phyloP scores from a whole-genome alignment of 1,140 invertebrate species.

The Lepidurus arcticus region DNA sequence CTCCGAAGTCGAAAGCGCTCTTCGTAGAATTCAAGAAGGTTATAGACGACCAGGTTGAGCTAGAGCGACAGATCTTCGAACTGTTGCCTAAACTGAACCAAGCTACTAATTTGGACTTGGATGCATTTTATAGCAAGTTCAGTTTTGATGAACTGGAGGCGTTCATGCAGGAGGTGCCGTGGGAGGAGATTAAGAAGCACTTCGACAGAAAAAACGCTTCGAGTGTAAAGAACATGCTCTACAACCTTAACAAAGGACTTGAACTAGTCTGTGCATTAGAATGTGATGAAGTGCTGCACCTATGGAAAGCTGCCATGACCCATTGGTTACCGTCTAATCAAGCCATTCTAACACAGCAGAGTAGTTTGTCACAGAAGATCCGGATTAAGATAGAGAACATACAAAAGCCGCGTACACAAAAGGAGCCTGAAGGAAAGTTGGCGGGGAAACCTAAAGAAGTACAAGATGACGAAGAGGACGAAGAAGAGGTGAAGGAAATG shows the following conservation, averaged over 20 bases:
- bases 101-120: not conserved
- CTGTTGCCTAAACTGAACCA: not conserved
- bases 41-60: not conserved
- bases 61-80: not conserved
- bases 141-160: slow-evolving; percentile 12
- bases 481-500: slow-evolving; percentile 2
- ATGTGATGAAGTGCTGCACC: too few relatives aligned
- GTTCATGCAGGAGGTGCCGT: not conserved
- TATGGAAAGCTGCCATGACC: too few relatives aligned
- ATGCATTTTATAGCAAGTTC: not conserved
- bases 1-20: not conserved
- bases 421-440: not conserved
- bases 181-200: not conserved
- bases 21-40: slow-evolving; percentile 17
- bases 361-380: not conserved
- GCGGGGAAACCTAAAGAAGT: not conserved
- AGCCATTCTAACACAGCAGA: not conserved
- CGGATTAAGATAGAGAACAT: not conserved
- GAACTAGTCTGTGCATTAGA: too few relatives aligned
- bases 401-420: not conserved
- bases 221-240: too few relatives aligned
- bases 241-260: too few relatives aligned
- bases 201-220: not conserved
- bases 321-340: too few relatives aligned
- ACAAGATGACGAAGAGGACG: slow-evolving; percentile 23